Conservation (phyloP, 2,113 vertebrate species). For the Silurus meridionalis region DNA sequence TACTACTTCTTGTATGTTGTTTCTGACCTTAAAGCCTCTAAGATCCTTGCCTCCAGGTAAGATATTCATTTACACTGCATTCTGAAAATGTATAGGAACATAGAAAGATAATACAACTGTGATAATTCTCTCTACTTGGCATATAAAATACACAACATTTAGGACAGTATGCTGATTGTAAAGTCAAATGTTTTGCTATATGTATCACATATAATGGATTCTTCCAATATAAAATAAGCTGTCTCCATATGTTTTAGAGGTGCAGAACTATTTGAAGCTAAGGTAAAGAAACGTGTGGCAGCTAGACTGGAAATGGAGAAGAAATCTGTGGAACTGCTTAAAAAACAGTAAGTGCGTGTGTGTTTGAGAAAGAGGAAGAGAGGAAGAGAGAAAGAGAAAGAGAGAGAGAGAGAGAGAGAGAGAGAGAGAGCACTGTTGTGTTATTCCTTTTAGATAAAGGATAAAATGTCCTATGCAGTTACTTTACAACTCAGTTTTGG, state of each 20-base stretch:
- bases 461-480: neutral
- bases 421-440: neutral
- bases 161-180: neutral
- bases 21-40: conserved; percentile 73
- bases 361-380: neutral
- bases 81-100: neutral
- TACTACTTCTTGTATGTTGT: conserved; percentile 77
- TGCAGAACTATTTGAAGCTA: conserved; percentile 75
- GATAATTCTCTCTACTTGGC: neutral
- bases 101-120: neutral
- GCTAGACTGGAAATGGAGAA: conserved; percentile 67
- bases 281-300: conserved; percentile 70
- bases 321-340: conserved; percentile 70
- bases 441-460: neutral
- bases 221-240: neutral
- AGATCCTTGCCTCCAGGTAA: conserved; percentile 75
- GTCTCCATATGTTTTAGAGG: conserved; percentile 62
- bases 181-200: neutral
- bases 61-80: neutral
- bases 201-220: neutral
- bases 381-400: too few relatives aligned
- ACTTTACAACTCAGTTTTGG: neutral
- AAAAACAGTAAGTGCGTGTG: conserved; percentile 68
- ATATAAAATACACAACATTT: neutral
- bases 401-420: too few relatives aligned